Conservation (phyloP, 2,113 vertebrate genomes). For the Prunella himalayana region DNA sequence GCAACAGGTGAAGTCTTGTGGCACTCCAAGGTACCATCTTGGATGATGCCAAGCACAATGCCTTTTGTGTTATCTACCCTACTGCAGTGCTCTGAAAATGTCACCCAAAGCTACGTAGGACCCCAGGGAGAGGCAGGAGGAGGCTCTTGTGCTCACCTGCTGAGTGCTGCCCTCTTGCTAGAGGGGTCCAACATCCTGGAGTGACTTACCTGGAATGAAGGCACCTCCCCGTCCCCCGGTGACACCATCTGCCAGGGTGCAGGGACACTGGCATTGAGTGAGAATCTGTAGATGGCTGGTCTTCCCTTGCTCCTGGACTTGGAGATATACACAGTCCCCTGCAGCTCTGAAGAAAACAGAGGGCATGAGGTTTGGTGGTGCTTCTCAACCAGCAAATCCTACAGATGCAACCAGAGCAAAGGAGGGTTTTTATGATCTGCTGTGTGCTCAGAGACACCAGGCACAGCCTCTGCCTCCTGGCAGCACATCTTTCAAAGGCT, state of each 20-base stretch:
- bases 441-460: neutral
- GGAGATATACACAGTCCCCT: slow-evolving; percentile 87
- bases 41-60: neutral
- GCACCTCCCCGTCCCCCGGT: slow-evolving; percentile 81
- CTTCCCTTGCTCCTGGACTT: slow-evolving; percentile 79
- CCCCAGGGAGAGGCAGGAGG: neutral
- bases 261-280: slow-evolving; percentile 83
- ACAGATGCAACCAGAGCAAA: neutral
- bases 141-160: slow-evolving; percentile 35
- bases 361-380: neutral
- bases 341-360: slow-evolving; percentile 69
- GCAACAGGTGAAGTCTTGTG: neutral
- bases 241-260: slow-evolving; percentile 84
- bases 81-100: neutral
- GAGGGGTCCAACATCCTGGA: neutral
- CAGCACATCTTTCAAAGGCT: neutral
- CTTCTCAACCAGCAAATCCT: neutral
- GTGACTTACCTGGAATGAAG: slow-evolving; percentile 88
- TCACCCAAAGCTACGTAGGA: neutral
- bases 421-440: neutral
- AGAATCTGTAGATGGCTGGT: slow-evolving; percentile 86
- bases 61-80: neutral
- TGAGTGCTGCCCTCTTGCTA: slow-evolving; percentile 15
- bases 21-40: neutral
- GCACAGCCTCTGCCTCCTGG: neutral